These are phyloP conservation scores for Oncopodura yosiiana DNA, from an alignment of 1,140 invertebrate genomes.

Conservation along the genomic window DNA sequence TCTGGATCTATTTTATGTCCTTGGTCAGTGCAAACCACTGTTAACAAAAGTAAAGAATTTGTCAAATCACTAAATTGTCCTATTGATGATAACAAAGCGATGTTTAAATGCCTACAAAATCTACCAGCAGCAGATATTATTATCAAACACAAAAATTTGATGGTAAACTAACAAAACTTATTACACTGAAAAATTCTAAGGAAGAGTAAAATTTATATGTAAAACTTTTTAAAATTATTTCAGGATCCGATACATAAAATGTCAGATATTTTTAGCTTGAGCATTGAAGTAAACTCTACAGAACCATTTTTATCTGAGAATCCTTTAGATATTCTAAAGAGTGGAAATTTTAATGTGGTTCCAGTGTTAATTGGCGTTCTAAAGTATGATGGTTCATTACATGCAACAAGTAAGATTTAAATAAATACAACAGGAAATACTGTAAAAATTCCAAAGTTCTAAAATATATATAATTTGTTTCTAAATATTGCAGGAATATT, in stretches of 20 bases:
- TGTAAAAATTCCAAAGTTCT: too few species aligned
- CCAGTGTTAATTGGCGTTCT: constrained; percentile 27
- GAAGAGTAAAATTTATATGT: too few species aligned
- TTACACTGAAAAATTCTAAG: too few species aligned
- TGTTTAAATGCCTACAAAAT: constrained; percentile 32
- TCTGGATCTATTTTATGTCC: constrained; percentile 24
- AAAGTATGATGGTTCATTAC: constrained; percentile 11
- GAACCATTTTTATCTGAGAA: constrained; percentile 13
- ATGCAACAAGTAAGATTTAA: constrained; percentile 1
- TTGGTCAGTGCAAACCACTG: constrained; percentile 36
- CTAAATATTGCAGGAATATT: not conserved
- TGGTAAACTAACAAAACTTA: too few species aligned
- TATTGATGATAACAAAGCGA: constrained; percentile 13
- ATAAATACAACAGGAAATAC: not conserved
- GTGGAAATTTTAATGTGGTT: constrained; percentile 11
- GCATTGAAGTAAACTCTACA: not conserved
- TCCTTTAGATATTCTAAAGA: constrained; percentile 15
- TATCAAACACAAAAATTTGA: too few species aligned
- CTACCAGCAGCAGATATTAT: too few species aligned
- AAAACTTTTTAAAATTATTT: too few species aligned
- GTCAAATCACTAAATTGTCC: constrained; percentile 39
- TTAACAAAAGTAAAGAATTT: constrained; percentile 36
- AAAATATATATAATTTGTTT: too few species aligned
- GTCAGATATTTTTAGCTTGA: too few species aligned
- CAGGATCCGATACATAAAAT: too few species aligned